Conservation (phyloP, 2,797 vertebrate genomes). For the Pseudomugil tenellus region DNA sequence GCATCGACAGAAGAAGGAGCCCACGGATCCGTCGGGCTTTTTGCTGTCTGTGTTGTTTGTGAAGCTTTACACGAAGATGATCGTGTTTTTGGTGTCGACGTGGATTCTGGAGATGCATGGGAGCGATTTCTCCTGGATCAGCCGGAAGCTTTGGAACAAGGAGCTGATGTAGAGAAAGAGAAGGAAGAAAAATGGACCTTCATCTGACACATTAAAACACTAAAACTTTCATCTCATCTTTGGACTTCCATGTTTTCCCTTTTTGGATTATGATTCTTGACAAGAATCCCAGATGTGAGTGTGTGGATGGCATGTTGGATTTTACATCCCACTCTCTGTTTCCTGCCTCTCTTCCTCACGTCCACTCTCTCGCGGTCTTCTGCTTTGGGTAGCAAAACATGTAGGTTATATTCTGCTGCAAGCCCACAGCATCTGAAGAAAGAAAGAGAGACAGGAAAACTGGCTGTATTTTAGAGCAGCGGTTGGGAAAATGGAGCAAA, state of each 20-base stretch:
- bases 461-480: constrained; percentile 37
- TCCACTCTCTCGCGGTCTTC: constrained; percentile 70
- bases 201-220: constrained; percentile 69
- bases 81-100: constrained; percentile 61
- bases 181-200: constrained; percentile 28
- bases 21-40: constrained; percentile 57
- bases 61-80: constrained; percentile 61
- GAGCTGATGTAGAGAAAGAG: constrained; percentile 57
- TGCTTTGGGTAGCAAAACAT: constrained; percentile 79
- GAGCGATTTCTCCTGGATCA: constrained; percentile 59
- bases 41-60: constrained; percentile 25
- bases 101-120: constrained; percentile 65
- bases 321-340: constrained; percentile 60
- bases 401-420: constrained; percentile 69
- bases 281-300: constrained; percentile 68
- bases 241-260: constrained; percentile 1
- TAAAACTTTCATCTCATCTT: constrained; percentile 45
- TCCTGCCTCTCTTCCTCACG: constrained; percentile 62
- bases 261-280: constrained; percentile 77
- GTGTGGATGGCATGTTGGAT: constrained; percentile 70
- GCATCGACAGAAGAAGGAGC: constrained; percentile 67
- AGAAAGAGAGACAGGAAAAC: neutral
- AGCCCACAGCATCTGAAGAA: constrained; percentile 51
- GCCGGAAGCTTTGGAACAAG: constrained; percentile 48
- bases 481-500: constrained; percentile 36